phyloP scores from a whole-genome alignment of 2,797 vertebrate species.

The Micromesistius poutassou region DNA sequence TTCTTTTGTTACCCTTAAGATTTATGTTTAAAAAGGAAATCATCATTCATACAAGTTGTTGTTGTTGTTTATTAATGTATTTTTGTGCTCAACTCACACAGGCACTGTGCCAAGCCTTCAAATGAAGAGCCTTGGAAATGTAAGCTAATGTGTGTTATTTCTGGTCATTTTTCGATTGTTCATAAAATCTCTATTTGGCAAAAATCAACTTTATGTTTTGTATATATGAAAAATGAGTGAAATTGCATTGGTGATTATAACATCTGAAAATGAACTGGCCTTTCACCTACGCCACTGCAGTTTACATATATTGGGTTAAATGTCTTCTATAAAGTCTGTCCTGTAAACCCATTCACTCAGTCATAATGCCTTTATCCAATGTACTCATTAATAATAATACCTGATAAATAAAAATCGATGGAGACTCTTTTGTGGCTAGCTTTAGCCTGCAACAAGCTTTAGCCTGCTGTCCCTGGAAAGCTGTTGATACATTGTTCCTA shows the following conservation, averaged over 20 bases:
- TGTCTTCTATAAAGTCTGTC: not conserved
- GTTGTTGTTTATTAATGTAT: not conserved
- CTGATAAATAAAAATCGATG: too few relatives aligned
- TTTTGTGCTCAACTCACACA: constrained; percentile 45
- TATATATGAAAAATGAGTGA: not conserved
- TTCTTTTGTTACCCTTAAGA: too few relatives aligned
- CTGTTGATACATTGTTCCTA: not conserved
- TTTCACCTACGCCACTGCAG: not conserved
- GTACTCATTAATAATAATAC: too few relatives aligned
- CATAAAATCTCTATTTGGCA: too few relatives aligned
- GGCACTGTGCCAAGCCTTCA: constrained; percentile 77
- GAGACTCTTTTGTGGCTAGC: not conserved
- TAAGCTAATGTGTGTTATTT: constrained; percentile 64
- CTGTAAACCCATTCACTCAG: not conserved
- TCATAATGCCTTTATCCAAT: not conserved
- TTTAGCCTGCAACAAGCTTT: too few relatives aligned
- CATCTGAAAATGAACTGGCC: not conserved
- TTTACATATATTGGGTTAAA: not conserved
- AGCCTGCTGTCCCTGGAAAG: not conserved
- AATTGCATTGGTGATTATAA: not conserved
- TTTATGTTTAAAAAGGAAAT: too few relatives aligned
- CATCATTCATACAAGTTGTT: too few relatives aligned
- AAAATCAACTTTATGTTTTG: too few relatives aligned
- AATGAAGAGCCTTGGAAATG: constrained; percentile 81
- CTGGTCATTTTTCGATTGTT: too few relatives aligned